Base-by-base conservation (phyloP, 2,113 vertebrate species). In the Syrrhaptes paradoxus region DNA sequence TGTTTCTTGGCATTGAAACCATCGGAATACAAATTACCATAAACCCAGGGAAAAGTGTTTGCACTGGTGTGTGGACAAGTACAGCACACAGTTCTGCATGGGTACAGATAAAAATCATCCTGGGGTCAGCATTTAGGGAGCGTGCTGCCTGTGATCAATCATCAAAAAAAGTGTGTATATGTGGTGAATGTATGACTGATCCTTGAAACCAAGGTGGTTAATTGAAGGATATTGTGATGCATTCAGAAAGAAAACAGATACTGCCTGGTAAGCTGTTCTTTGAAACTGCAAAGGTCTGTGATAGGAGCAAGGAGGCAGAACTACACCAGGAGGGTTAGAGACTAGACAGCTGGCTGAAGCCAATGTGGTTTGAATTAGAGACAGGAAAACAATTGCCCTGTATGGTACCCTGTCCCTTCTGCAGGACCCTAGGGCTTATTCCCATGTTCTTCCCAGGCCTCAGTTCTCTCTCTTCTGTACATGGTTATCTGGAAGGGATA, bases 231-330 rank as follows among this genome's bases (percentile, higher is more conserved):
- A 31, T 21, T 48, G n/a, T 84, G 68, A 59, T 19, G 57, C 25
- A n/a, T 22, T 52, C 34, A 84, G 51, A 55, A 79, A 43, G 38
- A 88, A 82, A 87, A 63, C 3, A 93, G 67, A 48, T 62, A 22
- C 67, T 70, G 38, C 45, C 43, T 71, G 43, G 67, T 93, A 83
- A 96, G 59, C 36, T 77, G 21, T 9, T 90, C 81, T 94, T 85
- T 85, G 67, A 90, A 82, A 87, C 51, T 2, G 0, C 74, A 77
- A 78, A 93, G 67, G 22, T 24, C 51, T 28, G 32, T 57, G 45
- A 41, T 28, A 81, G 72, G 17, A 76, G 36, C 58, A 81, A 78
- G 79, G 70, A 92, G n/a, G n/a, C 57, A 90, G 58, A 86, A 92
- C 51, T 66, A 38, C 71, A 15, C 31, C 2, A 2, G 26, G 49